Conservation (phyloP, 2,888 invertebrate genomes). For the Penaeus monodon region DNA sequence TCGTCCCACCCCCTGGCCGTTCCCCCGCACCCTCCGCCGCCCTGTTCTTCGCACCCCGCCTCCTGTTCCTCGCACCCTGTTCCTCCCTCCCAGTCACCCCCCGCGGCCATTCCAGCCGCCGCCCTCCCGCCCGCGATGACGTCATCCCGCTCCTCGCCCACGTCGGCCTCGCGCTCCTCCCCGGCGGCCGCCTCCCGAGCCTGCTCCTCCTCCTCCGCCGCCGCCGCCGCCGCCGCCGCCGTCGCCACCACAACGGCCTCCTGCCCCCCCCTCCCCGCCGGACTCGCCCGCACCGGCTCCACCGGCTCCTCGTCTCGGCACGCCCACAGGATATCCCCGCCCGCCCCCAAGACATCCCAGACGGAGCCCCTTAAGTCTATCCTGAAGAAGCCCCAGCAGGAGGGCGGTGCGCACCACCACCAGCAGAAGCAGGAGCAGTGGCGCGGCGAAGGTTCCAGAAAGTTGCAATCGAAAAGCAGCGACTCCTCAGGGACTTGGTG, state of each 20-base stretch:
- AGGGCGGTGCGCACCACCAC: background rate
- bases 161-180: constrained; percentile 4
- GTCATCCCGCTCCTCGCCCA: constrained; percentile 8
- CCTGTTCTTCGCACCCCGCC: background rate
- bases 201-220: background rate
- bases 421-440: constrained; percentile 17
- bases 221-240: constrained; percentile 4
- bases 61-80: constrained; percentile 5
- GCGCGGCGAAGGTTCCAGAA: background rate
- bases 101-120: background rate
- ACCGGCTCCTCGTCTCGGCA: constrained; percentile 22
- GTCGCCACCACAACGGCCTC: background rate
- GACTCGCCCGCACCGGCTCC: background rate
- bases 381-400: constrained; percentile 34
- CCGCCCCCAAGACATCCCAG: background rate
- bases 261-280: constrained; percentile 5
- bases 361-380: constrained; percentile 47
- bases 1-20: constrained; percentile 1
- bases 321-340: background rate
- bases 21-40: background rate
- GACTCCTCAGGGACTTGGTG: constrained; percentile 7
- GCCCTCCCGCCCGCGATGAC: constrained; percentile 1
- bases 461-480: constrained; percentile 8
- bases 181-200: background rate
- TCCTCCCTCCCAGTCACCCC: background rate